Evolutionary conservation across 2,797 vertebrate genomes (phyloP).

Genomic region (Acipenser transmontanus): DNA sequence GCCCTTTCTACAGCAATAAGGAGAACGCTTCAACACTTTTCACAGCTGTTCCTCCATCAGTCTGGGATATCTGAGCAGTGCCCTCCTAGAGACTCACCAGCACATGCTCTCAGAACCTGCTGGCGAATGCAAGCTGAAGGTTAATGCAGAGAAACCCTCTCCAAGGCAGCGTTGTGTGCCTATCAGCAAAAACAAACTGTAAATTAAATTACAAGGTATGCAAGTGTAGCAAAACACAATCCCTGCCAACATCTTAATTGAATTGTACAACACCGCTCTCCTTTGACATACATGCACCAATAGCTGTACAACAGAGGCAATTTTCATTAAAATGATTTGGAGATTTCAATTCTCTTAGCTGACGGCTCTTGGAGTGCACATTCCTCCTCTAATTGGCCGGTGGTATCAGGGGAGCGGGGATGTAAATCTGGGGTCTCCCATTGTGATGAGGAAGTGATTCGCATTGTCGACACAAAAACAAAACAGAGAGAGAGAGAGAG

Average conservation of each 20-base stretch:
- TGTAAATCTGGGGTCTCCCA: background rate
- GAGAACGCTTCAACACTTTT: too few relatives aligned
- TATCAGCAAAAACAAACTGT: slow-evolving; percentile 45
- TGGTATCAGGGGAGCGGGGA: slow-evolving; percentile 37
- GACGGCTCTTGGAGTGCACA: background rate
- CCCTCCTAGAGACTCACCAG: too few relatives aligned
- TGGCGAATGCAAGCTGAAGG: background rate
- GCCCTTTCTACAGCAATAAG: too few relatives aligned
- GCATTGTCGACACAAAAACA: background rate
- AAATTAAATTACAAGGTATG: slow-evolving; percentile 59
- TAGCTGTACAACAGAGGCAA: slow-evolving; percentile 10
- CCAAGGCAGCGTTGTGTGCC: slow-evolving; percentile 18
- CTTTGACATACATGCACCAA: slow-evolving; percentile 25
- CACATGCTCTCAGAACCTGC: too few relatives aligned
- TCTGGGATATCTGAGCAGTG: too few relatives aligned
- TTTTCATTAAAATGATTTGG: slow-evolving; percentile 12
- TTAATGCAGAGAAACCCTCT: background rate
- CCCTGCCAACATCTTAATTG: slow-evolving; percentile 40
- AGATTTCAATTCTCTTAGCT: slow-evolving; percentile 1
- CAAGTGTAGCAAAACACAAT: slow-evolving; percentile 40
- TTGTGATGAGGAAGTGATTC: background rate
- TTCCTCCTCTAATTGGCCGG: slow-evolving; percentile 36
- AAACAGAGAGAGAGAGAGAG: too few relatives aligned
- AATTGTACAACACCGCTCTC: slow-evolving; percentile 35
- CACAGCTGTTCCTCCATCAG: too few relatives aligned